phyloP scores from a whole-genome alignment of 2,797 vertebrate genomes.

The Triplophysa yarkandensis region DNA sequence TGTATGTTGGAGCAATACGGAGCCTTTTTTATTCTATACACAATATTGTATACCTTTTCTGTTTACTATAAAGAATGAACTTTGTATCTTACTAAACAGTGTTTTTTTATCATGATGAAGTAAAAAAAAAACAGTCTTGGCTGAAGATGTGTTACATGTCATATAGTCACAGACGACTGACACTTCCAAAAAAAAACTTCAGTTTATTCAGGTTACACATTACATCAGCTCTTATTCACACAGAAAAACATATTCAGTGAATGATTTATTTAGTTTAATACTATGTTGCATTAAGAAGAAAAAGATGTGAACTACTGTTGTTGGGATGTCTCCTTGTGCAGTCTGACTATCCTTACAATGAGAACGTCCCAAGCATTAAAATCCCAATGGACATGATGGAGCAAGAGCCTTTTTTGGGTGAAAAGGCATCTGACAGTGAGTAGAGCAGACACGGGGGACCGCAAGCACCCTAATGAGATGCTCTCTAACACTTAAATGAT shows the following conservation, averaged over 20 bases:
- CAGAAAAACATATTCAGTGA: neutral
- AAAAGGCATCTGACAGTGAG: constrained; percentile 96
- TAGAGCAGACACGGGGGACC: constrained; percentile 73
- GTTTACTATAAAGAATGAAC: too few relatives aligned
- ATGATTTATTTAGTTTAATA: neutral
- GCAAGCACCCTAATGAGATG: constrained; percentile 14
- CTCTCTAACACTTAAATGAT: constrained; percentile 17
- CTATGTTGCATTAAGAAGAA: neutral
- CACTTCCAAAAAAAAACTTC: too few relatives aligned
- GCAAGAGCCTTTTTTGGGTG: constrained; percentile 96
- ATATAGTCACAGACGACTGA: accelerated
- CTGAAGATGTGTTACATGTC: neutral
- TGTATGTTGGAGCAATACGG: too few relatives aligned
- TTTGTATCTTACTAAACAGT: too few relatives aligned
- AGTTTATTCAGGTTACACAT: neutral
- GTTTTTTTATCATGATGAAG: neutral
- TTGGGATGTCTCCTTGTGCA: constrained; percentile 76
- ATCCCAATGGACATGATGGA: constrained; percentile 99
- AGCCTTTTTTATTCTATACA: too few relatives aligned
- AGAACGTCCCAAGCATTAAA: constrained; percentile 98
- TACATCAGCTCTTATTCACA: neutral
- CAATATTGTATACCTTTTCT: too few relatives aligned
- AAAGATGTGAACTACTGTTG: constrained; percentile 29
- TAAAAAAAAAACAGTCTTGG: neutral
- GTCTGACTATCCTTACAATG: constrained; percentile 96